phyloP scores from a whole-genome alignment of 2,797 vertebrate species.

The Ispidina lecontei region DNA sequence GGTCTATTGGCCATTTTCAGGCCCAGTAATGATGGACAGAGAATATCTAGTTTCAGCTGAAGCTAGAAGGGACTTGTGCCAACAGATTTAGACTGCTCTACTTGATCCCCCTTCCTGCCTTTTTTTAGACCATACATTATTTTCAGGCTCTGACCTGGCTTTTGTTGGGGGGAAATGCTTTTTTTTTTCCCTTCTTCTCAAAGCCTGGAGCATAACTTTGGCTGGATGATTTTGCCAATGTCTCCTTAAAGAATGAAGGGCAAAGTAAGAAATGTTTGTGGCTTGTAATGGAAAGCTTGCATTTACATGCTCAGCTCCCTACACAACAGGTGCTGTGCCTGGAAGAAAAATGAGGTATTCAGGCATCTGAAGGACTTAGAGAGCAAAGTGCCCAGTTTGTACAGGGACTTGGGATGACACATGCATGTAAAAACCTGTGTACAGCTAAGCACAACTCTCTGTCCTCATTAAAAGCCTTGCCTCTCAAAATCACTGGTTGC shows the following conservation, averaged over 20 bases:
- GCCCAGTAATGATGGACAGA: background rate
- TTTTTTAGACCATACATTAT: background rate
- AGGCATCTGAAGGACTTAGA: background rate
- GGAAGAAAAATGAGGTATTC: background rate
- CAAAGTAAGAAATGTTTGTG: slow-evolving; percentile 10
- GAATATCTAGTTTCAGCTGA: background rate
- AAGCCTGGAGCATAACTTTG: background rate
- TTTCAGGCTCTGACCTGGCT: background rate
- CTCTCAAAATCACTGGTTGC: background rate
- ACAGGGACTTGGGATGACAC: background rate
- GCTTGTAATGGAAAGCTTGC: slow-evolving; percentile 6
- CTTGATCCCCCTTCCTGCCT: background rate
- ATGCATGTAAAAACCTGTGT: background rate
- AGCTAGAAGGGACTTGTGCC: background rate
- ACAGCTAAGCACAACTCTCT: background rate
- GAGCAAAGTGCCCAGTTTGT: background rate
- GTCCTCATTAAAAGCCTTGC: background rate
- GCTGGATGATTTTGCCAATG: background rate
- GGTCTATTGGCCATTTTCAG: background rate
- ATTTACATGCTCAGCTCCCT: background rate
- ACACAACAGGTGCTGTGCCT: background rate
- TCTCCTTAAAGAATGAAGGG: slow-evolving; percentile 8
- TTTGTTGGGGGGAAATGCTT: background rate
- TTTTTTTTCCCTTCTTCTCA: background rate
- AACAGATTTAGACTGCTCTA: background rate